Conservation (phyloP, 2,797 vertebrate species). For the Pseudotriccus pelzelni region DNA sequence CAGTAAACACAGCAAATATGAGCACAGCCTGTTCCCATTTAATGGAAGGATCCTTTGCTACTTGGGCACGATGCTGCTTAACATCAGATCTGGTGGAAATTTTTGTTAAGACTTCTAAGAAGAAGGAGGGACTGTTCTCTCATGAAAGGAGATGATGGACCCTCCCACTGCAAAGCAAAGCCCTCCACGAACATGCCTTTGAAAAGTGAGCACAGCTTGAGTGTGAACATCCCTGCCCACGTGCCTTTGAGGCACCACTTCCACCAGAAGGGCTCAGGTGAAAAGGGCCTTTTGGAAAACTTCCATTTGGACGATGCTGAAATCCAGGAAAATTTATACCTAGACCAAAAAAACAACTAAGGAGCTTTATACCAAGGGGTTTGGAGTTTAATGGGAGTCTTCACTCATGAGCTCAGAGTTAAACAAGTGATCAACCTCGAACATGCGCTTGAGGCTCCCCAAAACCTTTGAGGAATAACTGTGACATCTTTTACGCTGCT, state of each 20-base stretch:
- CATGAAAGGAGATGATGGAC: background rate
- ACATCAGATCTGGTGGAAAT: background rate
- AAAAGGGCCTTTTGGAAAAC: background rate
- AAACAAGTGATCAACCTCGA: background rate
- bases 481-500: background rate
- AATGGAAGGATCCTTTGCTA: background rate
- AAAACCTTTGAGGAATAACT: background rate
- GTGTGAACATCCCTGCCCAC: background rate
- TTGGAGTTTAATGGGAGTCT: background rate
- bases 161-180: background rate
- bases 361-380: background rate
- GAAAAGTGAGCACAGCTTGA: background rate
- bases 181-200: background rate
- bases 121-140: background rate
- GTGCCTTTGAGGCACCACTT: background rate
- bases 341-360: too few species aligned
- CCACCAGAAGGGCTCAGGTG: background rate
- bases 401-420: background rate
- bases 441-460: background rate
- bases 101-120: background rate
- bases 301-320: background rate
- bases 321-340: background rate
- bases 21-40: constrained; percentile 14
- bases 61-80: background rate
- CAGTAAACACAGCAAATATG: background rate